Evolutionary conservation across 2,113 vertebrate species (phyloP), one percentile per base, ranked within the genome.

Genomic region (Craseonycteris thonglongyai): DNA sequence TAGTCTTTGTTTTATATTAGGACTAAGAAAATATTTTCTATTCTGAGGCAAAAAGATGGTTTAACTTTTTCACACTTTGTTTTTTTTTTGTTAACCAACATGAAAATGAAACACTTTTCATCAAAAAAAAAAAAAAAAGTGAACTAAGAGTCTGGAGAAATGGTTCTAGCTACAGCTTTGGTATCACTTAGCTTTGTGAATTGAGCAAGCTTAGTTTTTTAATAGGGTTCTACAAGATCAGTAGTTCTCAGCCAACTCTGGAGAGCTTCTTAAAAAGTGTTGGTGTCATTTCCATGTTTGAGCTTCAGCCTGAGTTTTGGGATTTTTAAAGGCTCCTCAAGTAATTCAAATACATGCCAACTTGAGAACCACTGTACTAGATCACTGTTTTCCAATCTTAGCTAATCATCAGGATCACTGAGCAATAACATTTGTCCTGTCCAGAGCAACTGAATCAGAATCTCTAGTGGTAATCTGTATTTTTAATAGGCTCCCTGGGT

Each of bases 1-100:
- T 92, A 81, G 33, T 69, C 59, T 92, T 18, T 80, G n/a, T 85
- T 94, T 94, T 75, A 59, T 65, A 38, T 90, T 93, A 69, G n/a
- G 47, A 59, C 54, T 65, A 80, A 88, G 72, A 87, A 93, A 83
- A 56, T 88, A 80, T 49, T 82, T 61, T 92, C 61, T 51, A 84
- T 61, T 92, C 45, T 76, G 61, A 91, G 33, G 49, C 56, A 51
- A 88, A 51, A 88, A 79, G 42, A 33, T 19, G 15, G 6, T 92
- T 80, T 84, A 40, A 71, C 6, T 79, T 88, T 91, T 66, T 45
- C 5, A 89, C 9, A 45, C 33, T 30, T 68, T 51, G 68, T 74
- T 83, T 58, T 68, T 51, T 78, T 74, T 83, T 58, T 49, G 54
- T 78, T 54, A 78, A 16, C 22, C 26, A 35, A 59, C 10, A 28